phyloP scores from a whole-genome alignment of 2,888 invertebrate species.

The Thymelicus lineola region DNA sequence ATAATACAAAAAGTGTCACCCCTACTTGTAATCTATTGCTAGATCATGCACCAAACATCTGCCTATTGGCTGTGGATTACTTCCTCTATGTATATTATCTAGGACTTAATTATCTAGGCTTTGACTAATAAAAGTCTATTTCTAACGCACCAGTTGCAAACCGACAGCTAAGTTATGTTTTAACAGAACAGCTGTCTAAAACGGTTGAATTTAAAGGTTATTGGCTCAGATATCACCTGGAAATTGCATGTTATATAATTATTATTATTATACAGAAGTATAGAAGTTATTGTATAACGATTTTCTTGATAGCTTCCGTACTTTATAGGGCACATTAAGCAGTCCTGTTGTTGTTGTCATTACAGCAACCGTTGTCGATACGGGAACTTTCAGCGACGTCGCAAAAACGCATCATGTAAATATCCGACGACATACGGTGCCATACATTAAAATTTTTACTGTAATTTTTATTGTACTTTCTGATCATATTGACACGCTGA shows the following conservation, averaged over 20 bases:
- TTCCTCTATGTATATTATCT: slow-evolving; percentile 32
- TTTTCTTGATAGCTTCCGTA: too few relatives aligned
- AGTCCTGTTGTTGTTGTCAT: too few relatives aligned
- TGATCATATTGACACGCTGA: too few relatives aligned
- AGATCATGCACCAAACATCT: slow-evolving; percentile 40
- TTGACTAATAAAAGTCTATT: slow-evolving; percentile 32
- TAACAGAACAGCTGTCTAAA: slow-evolving; percentile 20
- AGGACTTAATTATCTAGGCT: slow-evolving; percentile 31
- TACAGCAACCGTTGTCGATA: too few relatives aligned
- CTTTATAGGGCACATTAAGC: too few relatives aligned
- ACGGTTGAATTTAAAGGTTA: slow-evolving; percentile 14
- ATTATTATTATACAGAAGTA: too few relatives aligned
- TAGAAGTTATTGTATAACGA: too few relatives aligned
- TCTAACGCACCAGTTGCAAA: slow-evolving; percentile 27
- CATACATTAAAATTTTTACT: too few relatives aligned
- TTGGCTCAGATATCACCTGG: slow-evolving; percentile 1
- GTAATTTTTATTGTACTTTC: too few relatives aligned
- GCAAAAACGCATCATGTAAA: too few relatives aligned
- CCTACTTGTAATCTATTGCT: slow-evolving; percentile 9
- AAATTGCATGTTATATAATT: not conserved
- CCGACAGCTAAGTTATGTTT: slow-evolving; percentile 7
- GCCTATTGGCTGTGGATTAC: slow-evolving; percentile 38
- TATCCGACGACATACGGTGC: too few relatives aligned
- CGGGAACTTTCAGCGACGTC: too few relatives aligned
- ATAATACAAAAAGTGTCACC: not conserved